Evolutionary conservation across 2,797 vertebrate species (phyloP).

Genomic region (Coreius guichenoti): DNA sequence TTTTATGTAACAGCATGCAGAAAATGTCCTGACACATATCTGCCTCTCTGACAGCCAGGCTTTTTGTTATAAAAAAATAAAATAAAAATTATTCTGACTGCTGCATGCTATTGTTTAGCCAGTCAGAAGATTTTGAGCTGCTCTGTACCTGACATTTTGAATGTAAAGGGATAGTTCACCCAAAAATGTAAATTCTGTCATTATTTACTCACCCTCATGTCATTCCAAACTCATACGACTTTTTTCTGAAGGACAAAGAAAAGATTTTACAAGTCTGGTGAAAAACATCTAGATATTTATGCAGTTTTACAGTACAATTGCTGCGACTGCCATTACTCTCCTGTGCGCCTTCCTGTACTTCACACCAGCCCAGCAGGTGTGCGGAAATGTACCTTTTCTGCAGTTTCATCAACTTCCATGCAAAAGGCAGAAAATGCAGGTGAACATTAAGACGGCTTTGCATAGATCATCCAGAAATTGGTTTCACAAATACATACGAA

Average conservation of each 20-base stretch:
- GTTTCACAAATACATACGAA: not conserved
- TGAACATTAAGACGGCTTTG: not conserved
- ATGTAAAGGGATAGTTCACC: not conserved
- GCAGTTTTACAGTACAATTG: not conserved
- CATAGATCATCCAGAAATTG: not conserved
- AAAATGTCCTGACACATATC: constrained; percentile 3
- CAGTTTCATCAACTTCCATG: not conserved
- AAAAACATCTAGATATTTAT: not conserved
- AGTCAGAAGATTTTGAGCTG: not conserved
- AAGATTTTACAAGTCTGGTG: not conserved
- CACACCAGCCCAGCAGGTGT: not conserved
- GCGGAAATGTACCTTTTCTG: not conserved
- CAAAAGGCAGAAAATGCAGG: not conserved
- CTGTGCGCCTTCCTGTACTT: not conserved
- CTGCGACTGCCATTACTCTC: not conserved
- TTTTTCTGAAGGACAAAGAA: not conserved
- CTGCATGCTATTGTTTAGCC: not conserved
- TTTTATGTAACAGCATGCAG: not conserved
- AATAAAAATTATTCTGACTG: not conserved
- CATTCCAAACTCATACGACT: not conserved
- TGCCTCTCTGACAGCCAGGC: constrained; percentile 8
- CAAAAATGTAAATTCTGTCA: not conserved
- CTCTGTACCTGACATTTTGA: not conserved
- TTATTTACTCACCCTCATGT: not conserved
- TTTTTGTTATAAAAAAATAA: not conserved